Evolutionary conservation across 2,797 vertebrate species (phyloP).

Genomic region (Anisognathus igniventris): DNA sequence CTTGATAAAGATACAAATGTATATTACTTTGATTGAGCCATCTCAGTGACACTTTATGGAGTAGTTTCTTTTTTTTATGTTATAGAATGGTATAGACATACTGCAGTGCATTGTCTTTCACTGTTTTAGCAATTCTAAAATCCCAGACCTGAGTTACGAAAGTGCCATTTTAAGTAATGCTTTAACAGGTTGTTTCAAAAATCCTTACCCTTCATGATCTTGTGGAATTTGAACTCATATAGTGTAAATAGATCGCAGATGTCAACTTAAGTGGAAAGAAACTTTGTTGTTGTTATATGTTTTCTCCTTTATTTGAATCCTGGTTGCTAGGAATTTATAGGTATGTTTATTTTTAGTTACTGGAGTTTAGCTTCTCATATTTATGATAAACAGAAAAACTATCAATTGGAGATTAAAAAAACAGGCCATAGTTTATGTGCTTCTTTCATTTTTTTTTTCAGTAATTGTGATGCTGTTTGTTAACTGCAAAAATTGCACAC

Average conservation of each 20-base stretch:
- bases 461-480: constrained; percentile 75
- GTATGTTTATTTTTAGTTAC: constrained; percentile 65
- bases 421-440: constrained; percentile 64
- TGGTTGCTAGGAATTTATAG: constrained; percentile 63
- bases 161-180: constrained; percentile 61
- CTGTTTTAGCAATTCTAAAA: constrained; percentile 12
- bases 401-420: constrained; percentile 40
- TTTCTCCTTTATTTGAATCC: constrained; percentile 54
- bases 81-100: background rate
- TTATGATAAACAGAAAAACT: constrained; percentile 57
- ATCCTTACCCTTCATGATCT: background rate
- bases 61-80: constrained; percentile 26
- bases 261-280: constrained; percentile 62
- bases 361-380: constrained; percentile 70
- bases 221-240: constrained; percentile 33
- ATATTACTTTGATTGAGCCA: constrained; percentile 57
- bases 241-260: constrained; percentile 70
- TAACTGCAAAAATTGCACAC: constrained; percentile 54
- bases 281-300: constrained; percentile 57
- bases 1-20: constrained; percentile 46
- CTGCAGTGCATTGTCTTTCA: background rate
- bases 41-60: constrained; percentile 55
- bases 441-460: constrained; percentile 69
- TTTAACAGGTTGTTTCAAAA: constrained; percentile 40
- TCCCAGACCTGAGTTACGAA: constrained; percentile 19